Percentiles rank a stretch among this genome's conserved stretches.
Conservation (phyloP, 1,140 invertebrate species). For the Drosophila insularis region DNA sequence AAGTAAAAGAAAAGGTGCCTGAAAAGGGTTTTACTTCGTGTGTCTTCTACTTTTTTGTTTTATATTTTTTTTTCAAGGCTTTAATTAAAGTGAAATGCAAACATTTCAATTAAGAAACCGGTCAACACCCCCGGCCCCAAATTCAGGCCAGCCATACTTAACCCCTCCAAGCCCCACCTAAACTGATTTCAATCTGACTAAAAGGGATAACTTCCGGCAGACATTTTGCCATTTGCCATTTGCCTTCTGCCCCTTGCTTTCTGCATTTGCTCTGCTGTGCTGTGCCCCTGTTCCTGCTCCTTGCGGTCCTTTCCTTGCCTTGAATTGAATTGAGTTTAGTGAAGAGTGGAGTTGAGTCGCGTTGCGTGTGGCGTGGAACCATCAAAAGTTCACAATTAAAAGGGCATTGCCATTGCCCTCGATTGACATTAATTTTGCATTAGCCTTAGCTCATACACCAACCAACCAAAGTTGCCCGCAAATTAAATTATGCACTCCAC, state of each 20-base stretch:
- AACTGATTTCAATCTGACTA: slow-evolving; percentile 79
- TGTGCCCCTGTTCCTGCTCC: no score
- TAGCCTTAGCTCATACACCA: slow-evolving; percentile 52
- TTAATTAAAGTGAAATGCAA: slow-evolving; percentile 41
- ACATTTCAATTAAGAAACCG: slow-evolving; percentile 66
- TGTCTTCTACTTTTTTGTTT: not conserved
- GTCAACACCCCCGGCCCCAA: not conserved
- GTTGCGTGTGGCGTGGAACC: slow-evolving; percentile 32
- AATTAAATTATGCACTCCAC: slow-evolving; percentile 72
- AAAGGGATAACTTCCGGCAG: slow-evolving; percentile 77
- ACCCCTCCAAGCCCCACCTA: slow-evolving; percentile 19
- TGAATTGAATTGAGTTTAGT: not conserved
- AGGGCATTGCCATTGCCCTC: slow-evolving; percentile 66
- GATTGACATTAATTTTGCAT: slow-evolving; percentile 80
- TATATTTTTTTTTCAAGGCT: slow-evolving; percentile 16
- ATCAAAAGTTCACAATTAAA: slow-evolving; percentile 65
- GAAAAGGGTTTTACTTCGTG: slow-evolving; percentile 49
- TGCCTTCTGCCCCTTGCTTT: not conserved
- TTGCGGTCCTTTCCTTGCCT: not conserved
- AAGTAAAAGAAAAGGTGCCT: slow-evolving; percentile 20
- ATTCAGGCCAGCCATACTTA: not conserved
- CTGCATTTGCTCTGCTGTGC: slow-evolving; percentile 5
- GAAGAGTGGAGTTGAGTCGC: not conserved
- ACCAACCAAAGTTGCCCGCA: slow-evolving; percentile 38
- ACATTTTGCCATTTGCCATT: slow-evolving; percentile 41